phyloP scores from a whole-genome alignment of 35 echinoderm and acorn worm genomes.

The Acanthaster planci region DNA sequence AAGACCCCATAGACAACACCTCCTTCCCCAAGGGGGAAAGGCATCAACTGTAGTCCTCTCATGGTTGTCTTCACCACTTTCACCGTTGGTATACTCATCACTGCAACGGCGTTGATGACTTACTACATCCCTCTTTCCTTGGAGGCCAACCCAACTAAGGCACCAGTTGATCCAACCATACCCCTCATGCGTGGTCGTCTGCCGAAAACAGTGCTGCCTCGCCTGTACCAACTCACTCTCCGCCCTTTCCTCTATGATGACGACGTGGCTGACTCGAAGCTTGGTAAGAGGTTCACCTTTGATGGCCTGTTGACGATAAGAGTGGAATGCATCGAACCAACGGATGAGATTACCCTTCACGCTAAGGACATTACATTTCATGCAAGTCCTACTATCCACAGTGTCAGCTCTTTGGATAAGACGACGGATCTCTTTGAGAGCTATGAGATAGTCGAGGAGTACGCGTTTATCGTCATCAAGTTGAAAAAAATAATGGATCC shows the following conservation, averaged over 20 bases:
- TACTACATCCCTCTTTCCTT: not conserved
- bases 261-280: conserved; percentile 4
- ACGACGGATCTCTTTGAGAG: conserved; percentile 8
- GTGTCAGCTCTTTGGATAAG: conserved; percentile 19
- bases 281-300: conserved; percentile 37
- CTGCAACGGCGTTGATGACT: not conserved
- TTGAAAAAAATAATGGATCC: not conserved
- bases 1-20: not conserved
- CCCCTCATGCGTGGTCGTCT: conserved; percentile 20
- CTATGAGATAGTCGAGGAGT: not conserved
- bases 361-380: conserved; percentile 24
- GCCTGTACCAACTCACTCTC: conserved; percentile 13
- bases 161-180: not conserved
- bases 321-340: conserved; percentile 21
- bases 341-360: conserved; percentile 25
- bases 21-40: not conserved
- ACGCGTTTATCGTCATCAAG: conserved; percentile 20
- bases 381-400: not conserved
- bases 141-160: not conserved
- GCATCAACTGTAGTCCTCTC: not conserved
- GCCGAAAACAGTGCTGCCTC: not conserved
- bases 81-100: not conserved
- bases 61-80: not conserved
- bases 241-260: conserved; percentile 39
- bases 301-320: conserved; percentile 43